phyloP scores from a whole-genome alignment of 2,113 vertebrate genomes.

The Lepisosteus osseus region DNA sequence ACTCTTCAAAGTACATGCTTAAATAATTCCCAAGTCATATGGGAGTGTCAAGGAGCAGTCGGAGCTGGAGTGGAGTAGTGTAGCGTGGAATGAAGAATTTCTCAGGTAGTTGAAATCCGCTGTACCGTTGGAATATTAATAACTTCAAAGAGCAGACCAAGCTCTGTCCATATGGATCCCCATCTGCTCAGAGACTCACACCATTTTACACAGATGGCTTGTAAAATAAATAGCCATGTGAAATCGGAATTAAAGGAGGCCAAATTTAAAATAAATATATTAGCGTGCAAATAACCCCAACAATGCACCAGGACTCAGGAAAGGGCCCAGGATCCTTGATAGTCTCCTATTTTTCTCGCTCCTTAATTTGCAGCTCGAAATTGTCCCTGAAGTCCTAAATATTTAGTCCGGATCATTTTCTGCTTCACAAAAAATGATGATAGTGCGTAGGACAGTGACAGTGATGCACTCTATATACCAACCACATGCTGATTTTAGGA shows the following conservation, averaged over 20 bases:
- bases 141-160: neutral
- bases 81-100: neutral
- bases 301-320: too few relatives aligned
- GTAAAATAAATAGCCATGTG: constrained; percentile 9
- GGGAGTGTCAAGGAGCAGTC: neutral
- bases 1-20: constrained; percentile 1
- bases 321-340: too few relatives aligned
- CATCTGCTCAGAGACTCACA: constrained; percentile 4
- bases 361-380: too few relatives aligned
- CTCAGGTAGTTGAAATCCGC: constrained; percentile 5
- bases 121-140: constrained; percentile 8
- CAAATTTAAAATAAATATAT: constrained; percentile 4
- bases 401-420: too few relatives aligned
- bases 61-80: neutral
- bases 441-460: too few relatives aligned
- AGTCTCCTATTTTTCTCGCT: too few relatives aligned
- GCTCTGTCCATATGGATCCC: constrained; percentile 11
- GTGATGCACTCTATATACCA: too few relatives aligned
- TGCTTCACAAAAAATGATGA: too few relatives aligned
- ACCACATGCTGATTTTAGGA: too few relatives aligned
- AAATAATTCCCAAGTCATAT: neutral
- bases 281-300: neutral
- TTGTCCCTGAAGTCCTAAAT: too few relatives aligned
- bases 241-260: neutral
- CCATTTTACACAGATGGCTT: neutral